Percentiles rank a stretch among this genome's conserved stretches.
phyloP scores from a whole-genome alignment of 2,888 invertebrate species.

The Clivina fossor region DNA sequence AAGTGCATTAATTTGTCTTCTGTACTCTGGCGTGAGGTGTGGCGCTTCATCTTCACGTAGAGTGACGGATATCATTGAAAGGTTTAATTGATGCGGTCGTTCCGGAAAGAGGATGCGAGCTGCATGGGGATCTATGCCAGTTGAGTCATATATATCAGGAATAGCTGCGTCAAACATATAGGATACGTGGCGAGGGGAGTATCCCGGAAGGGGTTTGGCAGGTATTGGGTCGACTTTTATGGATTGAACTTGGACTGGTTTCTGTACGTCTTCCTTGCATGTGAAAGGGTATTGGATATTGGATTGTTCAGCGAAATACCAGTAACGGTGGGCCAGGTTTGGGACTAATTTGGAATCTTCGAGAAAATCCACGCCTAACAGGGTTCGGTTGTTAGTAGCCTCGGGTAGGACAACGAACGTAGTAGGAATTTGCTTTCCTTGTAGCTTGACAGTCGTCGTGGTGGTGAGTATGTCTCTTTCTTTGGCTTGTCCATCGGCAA shows the following conservation, averaged over 20 bases:
- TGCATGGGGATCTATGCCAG: too few species aligned
- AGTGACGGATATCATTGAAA: background rate
- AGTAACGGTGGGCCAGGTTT: slow-evolving; percentile 26
- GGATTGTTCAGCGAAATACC: slow-evolving; percentile 24
- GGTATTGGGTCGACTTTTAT: too few species aligned
- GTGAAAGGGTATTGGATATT: slow-evolving; percentile 21
- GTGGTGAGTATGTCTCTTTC: slow-evolving; percentile 2
- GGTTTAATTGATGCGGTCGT: background rate
- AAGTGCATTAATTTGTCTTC: background rate
- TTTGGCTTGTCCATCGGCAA: slow-evolving; percentile 32
- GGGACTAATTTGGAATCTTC: slow-evolving; percentile 28
- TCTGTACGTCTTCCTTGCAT: slow-evolving; percentile 5
- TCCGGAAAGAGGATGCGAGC: too few species aligned
- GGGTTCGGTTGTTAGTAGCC: slow-evolving; percentile 30
- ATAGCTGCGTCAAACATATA: background rate
- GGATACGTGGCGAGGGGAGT: background rate
- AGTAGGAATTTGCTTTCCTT: slow-evolving; percentile 22
- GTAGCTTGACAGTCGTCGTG: slow-evolving; percentile 19
- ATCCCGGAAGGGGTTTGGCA: too few species aligned
- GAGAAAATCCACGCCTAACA: slow-evolving; percentile 33
- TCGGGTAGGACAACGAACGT: slow-evolving; percentile 32
- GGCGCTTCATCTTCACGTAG: background rate
- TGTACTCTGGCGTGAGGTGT: background rate
- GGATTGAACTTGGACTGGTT: background rate
- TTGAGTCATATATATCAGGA: too few species aligned